Evolutionary conservation across 2,113 vertebrate genomes (phyloP), one percentile per base, ranked within the genome.

Genomic region (Oryzias curvinotus): DNA sequence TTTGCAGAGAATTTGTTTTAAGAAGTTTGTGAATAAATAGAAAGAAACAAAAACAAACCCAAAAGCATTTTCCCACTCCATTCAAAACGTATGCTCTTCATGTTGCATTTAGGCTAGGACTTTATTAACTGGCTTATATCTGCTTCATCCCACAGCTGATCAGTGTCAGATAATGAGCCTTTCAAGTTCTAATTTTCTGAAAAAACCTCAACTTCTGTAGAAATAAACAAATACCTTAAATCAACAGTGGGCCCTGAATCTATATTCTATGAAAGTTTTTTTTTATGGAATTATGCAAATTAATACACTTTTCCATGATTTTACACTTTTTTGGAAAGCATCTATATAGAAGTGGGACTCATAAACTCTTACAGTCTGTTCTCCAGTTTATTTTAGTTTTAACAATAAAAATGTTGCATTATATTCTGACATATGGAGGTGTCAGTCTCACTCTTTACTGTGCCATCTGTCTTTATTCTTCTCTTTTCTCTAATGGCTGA

Each of bases 71-170:
- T 67, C 76, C 71, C 67, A 68, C 65, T 65, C 64, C 72, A 56
- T 77, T 77, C 53, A 62, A 23, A 23, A 48, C 71, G 74, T 73
- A 28, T 59, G 57, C 61, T 71, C 75, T 74, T 57, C 59, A 57
- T 75, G 65, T 66, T 80, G 53, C 19, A 76, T 71, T 66, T 74
- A 80, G 45, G 62, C 50, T 68, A 47, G 43, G 65, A 81, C 79
- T 77, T 88, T 81, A 78, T 89, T 81, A 80, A 77, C 55, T 53
- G 69, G 30, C 76, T 80, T 76, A 73, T 77, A 80, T 65, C 51
- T 45, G 49, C 61, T 73, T 88, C 74, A 84, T 78, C 82, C 66
- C 68, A 8, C n/a, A 19, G 47, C 71, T 16, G 44, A 26, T 51
- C 62, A 57, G 58, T 65, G 46, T 81, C 45, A 71, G n/a, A 79